Percentiles rank a stretch among this genome's conserved stretches.
phyloP scores from a whole-genome alignment of 2,888 invertebrate species.

The Xylota segnis region DNA sequence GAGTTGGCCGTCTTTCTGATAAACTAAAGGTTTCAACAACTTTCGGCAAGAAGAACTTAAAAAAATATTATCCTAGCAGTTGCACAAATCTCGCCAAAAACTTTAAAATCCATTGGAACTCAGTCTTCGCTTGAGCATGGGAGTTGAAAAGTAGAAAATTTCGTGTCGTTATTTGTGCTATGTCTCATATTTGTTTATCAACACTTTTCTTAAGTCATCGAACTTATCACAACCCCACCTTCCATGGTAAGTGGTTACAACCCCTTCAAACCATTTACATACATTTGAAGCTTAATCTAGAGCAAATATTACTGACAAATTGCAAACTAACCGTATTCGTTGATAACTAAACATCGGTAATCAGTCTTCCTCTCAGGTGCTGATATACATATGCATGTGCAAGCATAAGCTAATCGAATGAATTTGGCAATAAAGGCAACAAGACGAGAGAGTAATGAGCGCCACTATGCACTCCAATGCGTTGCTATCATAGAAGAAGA shows the following conservation, averaged over 20 bases:
- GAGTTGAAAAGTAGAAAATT: too few relatives aligned
- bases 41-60: too few relatives aligned
- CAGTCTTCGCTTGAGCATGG: too few relatives aligned
- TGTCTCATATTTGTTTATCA: too few relatives aligned
- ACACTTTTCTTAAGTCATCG: too few relatives aligned
- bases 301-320: constrained; percentile 31
- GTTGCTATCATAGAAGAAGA: not conserved
- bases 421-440: constrained; percentile 8
- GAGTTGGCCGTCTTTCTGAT: too few relatives aligned
- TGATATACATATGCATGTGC: constrained; percentile 5
- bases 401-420: constrained; percentile 23
- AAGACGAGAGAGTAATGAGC: constrained; percentile 1
- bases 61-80: too few relatives aligned
- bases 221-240: not conserved
- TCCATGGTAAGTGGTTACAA: too few relatives aligned
- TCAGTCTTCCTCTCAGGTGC: constrained; percentile 7
- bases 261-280: not conserved
- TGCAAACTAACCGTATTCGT: constrained; percentile 9
- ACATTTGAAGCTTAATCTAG: constrained; percentile 18
- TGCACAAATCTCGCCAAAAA: too few relatives aligned
- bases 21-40: too few relatives aligned
- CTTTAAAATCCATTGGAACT: too few relatives aligned
- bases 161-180: too few relatives aligned
- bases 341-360: constrained; percentile 25
- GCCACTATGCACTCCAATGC: not conserved